Evolutionary conservation across 1,140 invertebrate genomes (phyloP).

Genomic region (Papilio glaucus): DNA sequence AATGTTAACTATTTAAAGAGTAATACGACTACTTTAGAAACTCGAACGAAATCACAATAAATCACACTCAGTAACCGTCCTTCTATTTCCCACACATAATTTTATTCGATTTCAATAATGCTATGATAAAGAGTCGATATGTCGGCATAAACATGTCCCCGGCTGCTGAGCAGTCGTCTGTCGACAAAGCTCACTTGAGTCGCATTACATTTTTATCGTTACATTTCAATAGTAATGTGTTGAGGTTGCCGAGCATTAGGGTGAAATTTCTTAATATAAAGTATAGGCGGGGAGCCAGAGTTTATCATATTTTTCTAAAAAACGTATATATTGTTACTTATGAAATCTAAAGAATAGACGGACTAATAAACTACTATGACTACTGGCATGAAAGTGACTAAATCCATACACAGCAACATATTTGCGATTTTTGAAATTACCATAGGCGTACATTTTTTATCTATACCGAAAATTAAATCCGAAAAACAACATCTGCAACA

Average conservation of each 20-base stretch:
- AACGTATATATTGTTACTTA: too few species aligned
- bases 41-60: neutral
- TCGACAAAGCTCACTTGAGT: neutral
- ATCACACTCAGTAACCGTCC: neutral
- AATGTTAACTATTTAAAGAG: neutral
- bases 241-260: constrained; percentile 11
- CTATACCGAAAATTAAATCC: too few species aligned
- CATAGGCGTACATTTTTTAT: too few species aligned
- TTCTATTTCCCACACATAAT: constrained; percentile 33
- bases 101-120: constrained; percentile 40
- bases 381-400: too few species aligned
- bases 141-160: constrained; percentile 41
- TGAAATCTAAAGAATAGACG: too few species aligned
- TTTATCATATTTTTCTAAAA: neutral
- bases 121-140: constrained; percentile 38
- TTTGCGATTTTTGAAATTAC: too few species aligned
- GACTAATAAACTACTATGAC: too few species aligned
- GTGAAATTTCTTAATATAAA: constrained; percentile 23
- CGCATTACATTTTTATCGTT: constrained; percentile 24
- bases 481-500: too few species aligned
- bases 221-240: constrained; percentile 18
- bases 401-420: too few species aligned
- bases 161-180: constrained; percentile 3
- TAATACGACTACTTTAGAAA: neutral
- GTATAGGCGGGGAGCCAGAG: neutral